Evolutionary conservation across 2,113 vertebrate genomes (phyloP), one percentile per base, ranked within the genome.

Genomic region (Rhea americana): DNA sequence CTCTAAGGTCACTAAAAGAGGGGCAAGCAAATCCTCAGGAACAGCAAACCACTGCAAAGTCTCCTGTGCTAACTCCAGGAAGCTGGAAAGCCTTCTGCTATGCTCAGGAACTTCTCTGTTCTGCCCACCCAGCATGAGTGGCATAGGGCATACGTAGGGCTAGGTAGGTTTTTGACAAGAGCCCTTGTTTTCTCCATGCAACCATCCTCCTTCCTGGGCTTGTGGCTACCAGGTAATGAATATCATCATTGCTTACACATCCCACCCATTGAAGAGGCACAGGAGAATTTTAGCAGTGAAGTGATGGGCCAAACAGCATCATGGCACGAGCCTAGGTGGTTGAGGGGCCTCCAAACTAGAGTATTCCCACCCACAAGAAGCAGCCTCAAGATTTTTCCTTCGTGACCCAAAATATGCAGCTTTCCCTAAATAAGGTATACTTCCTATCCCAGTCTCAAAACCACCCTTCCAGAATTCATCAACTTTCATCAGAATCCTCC

Each of bases 351-450:
- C 48, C 48, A 58, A 9, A 48, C 8, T 12, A 20, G 7, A 25
- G 3, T 21, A 32, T 35, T 84, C 41, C 13, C 20, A 24, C 17
- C 12, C 56, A 24, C 26, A 56, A 30, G 28, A 56, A 30, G 30
- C 1, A 50, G 3, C 12, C 9, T 48, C 53, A 35, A 53, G 5
- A 21, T 0, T 19, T 43, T 58, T 6, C 28, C 37, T 25, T 28
- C 11, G 22, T 66, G 66, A 76, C 28, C 7, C 50, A 5, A 87
- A 78, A 74, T 6, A 21, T 8, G 11, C 2, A 4, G 9, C 21
- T 47, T 87, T 63, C 22, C 72, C 25, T 21, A 48, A 68, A 53
- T 53, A 53, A 58, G 55, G 5, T 16, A 19, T 30, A 11, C 17
- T 70, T 21, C 22, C 14, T 6, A 14, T n/a, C 47, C 47, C 22